phyloP scores from a whole-genome alignment of 2,888 invertebrate genomes.

The Carpatolechia fugitivella region DNA sequence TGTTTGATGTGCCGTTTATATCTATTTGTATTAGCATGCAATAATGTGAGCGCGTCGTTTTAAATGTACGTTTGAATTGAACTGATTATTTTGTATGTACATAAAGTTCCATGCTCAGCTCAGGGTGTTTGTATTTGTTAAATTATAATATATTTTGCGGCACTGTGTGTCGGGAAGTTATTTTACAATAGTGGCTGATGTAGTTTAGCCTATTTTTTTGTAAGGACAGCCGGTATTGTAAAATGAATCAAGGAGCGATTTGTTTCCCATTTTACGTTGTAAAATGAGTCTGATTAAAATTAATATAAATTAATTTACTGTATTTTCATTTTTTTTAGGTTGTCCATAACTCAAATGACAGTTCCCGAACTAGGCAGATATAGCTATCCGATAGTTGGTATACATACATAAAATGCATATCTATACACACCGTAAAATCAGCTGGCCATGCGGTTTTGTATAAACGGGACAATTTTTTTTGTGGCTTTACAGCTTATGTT shows the following conservation, averaged over 20 bases:
- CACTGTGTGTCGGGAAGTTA: constrained; percentile 48
- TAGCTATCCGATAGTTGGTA: too few species aligned
- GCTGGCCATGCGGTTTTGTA: too few species aligned
- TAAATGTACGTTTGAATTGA: constrained; percentile 32
- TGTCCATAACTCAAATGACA: neutral
- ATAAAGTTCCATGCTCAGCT: constrained; percentile 30
- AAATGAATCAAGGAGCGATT: constrained; percentile 43
- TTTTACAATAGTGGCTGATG: constrained; percentile 50
- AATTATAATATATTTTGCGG: constrained; percentile 39
- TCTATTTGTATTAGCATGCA: neutral
- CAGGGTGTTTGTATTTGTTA: constrained; percentile 34
- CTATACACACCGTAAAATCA: too few species aligned
- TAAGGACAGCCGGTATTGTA: constrained; percentile 53
- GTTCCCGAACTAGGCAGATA: too few species aligned
- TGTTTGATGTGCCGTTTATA: neutral
- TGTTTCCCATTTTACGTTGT: constrained; percentile 71
- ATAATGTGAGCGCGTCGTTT: neutral
- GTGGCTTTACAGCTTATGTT: too few species aligned
- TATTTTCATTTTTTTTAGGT: constrained; percentile 32
- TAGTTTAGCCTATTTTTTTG: constrained; percentile 43
- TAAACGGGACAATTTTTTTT: too few species aligned
- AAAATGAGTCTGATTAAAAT: constrained; percentile 76
- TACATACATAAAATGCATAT: too few species aligned
- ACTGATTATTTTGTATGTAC: constrained; percentile 32
- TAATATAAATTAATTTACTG: constrained; percentile 53